These are phyloP conservation scores for Sinella curviseta DNA, from an alignment of 1,140 invertebrate genomes.

Conservation along the genomic window DNA sequence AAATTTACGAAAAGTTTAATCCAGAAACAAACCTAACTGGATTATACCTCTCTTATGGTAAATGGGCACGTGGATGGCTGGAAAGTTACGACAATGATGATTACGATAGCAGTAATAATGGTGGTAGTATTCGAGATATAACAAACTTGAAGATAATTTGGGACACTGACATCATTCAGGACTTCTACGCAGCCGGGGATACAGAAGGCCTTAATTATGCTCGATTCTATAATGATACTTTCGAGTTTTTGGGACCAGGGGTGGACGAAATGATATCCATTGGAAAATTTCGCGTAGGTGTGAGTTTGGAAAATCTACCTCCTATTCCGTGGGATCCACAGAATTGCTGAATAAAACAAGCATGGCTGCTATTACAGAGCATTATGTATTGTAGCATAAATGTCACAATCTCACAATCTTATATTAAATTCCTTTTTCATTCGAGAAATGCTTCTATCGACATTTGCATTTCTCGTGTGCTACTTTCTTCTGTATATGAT, in stretches of 20 bases:
- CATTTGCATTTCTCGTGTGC: no score
- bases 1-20: neutral
- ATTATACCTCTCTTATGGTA: neutral
- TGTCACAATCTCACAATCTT: no score
- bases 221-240: neutral
- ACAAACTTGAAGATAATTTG: neutral
- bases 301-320: neutral
- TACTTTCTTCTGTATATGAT: no score
- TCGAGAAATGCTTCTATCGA: no score
- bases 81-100: neutral
- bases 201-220: neutral
- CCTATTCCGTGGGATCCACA: neutral
- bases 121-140: no score
- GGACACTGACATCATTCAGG: constrained; percentile 4
- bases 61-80: neutral
- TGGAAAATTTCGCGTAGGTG: neutral
- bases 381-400: no score
- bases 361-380: neutral
- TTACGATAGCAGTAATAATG: neutral
- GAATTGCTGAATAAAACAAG: neutral
- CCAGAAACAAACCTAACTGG: neutral
- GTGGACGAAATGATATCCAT: neutral
- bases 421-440: no score
- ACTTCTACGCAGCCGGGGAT: neutral
- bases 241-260: neutral